A percentile compares a stretch with the other conserved stretches of the same genome.
Evolutionary conservation across 2,113 vertebrate genomes (phyloP).

Genomic region (Balaeniceps rex): DNA sequence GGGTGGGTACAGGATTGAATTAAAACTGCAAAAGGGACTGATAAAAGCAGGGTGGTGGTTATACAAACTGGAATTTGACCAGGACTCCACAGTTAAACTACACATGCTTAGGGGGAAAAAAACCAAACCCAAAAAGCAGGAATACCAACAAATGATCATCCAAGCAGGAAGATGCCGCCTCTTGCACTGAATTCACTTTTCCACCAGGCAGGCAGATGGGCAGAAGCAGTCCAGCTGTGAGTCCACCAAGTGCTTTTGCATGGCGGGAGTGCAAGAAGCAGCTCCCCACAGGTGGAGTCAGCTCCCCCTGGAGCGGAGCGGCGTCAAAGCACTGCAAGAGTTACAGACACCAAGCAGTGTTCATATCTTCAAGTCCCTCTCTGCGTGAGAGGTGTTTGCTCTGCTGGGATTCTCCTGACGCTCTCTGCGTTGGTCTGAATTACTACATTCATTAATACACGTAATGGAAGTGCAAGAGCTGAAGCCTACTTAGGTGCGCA

Average conservation of each 20-base stretch:
- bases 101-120: neutral
- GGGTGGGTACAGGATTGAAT: neutral
- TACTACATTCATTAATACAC: neutral
- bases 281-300: fast-evolving
- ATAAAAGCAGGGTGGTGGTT: neutral
- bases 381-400: neutral
- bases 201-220: neutral
- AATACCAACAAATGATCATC: neutral
- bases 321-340: fast-evolving
- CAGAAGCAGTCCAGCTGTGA: neutral
- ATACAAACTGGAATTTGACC: neutral
- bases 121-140: no score
- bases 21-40: neutral
- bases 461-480: neutral
- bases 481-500: neutral
- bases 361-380: neutral
- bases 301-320: fast-evolving
- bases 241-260: neutral
- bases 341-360: no score
- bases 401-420: neutral
- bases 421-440: neutral
- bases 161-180: neutral
- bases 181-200: neutral
- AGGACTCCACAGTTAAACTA: neutral
- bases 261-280: neutral